These are phyloP conservation scores for Cryptosula pallasiana DNA, from an alignment of 2,888 invertebrate species.

Conservation along the genomic window DNA sequence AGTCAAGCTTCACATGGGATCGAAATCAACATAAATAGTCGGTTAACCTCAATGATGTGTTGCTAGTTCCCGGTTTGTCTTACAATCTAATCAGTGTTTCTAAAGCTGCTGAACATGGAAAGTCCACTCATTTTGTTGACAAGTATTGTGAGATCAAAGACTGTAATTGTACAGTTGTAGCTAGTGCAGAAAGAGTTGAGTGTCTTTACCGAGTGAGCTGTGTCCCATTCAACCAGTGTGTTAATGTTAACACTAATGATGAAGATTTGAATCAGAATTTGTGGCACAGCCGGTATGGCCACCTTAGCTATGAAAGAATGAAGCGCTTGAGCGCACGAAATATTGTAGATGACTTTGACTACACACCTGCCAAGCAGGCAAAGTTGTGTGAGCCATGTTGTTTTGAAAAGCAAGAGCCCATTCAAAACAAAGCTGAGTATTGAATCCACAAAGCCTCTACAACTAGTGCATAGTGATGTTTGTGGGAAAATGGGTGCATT, in stretches of 20 bases:
- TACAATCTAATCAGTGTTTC: constrained; percentile 25
- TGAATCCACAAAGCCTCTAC: background rate
- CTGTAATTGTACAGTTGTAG: constrained; percentile 5
- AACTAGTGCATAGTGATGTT: constrained; percentile 26
- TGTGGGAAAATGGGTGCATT: constrained; percentile 22
- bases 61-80: constrained; percentile 21
- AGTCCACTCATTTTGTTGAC: constrained; percentile 4
- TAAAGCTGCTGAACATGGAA: constrained; percentile 12
- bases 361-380: background rate
- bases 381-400: constrained; percentile 25
- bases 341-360: constrained; percentile 18
- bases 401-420: constrained; percentile 11
- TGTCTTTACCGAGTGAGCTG: constrained; percentile 4
- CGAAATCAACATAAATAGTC: background rate
- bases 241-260: background rate
- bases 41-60: constrained; percentile 24
- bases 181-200: constrained; percentile 15
- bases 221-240: background rate
- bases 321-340: background rate
- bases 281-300: constrained; percentile 25
- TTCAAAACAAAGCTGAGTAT: background rate
- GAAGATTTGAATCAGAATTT: background rate
- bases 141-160: constrained; percentile 24
- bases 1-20: constrained; percentile 20
- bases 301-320: constrained; percentile 20